These are phyloP conservation scores for Coreoperca whiteheadi DNA, from an alignment of 2,113 vertebrate species.

Conservation along the genomic window DNA sequence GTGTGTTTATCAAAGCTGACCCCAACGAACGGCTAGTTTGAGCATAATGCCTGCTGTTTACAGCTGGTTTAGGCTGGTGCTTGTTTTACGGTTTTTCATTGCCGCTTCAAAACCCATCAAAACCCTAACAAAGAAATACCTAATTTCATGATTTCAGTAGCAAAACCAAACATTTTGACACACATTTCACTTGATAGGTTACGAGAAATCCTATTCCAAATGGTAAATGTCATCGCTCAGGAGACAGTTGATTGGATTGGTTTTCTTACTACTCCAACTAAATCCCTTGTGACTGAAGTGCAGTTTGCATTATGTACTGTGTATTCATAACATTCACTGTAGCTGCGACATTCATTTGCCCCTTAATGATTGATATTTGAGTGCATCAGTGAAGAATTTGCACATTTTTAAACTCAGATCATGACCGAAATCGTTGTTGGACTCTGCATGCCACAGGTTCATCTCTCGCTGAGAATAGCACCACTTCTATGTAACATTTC, in stretches of 20 bases:
- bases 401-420: slow-evolving; percentile 9
- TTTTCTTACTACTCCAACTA: not conserved
- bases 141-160: not conserved
- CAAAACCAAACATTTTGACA: not conserved
- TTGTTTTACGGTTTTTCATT: not conserved
- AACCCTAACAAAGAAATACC: not conserved
- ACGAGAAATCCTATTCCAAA: not conserved
- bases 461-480: not conserved
- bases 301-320: not conserved
- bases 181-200: not conserved
- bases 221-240: not conserved
- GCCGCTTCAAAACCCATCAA: not conserved
- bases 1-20: not conserved
- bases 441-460: slow-evolving; percentile 12
- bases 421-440: slow-evolving; percentile 5
- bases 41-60: not conserved
- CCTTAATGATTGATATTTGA: not conserved
- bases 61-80: not conserved
- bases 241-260: not conserved
- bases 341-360: not conserved
- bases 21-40: not conserved
- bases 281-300: not conserved
- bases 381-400: not conserved
- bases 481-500: slow-evolving; percentile 21
- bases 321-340: slow-evolving; percentile 7